A percentile compares a stretch with the other conserved stretches of the same genome.
These are phyloP conservation scores for Bombus breviceps DNA, from an alignment of 1,140 invertebrate genomes.

Conservation along the genomic window DNA sequence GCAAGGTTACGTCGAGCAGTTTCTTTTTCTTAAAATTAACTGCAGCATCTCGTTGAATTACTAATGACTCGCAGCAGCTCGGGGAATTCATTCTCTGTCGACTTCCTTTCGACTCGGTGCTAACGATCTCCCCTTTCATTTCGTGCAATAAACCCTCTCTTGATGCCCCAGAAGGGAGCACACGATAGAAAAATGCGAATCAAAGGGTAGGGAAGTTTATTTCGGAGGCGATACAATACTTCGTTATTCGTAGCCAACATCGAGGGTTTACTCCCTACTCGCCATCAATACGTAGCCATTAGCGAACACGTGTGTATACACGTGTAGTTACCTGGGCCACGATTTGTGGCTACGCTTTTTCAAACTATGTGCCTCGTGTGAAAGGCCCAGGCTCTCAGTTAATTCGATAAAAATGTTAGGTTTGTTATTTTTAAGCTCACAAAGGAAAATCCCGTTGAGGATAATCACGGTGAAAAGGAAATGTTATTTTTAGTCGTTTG, in stretches of 20 bases:
- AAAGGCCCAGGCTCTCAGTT: constrained; percentile 14
- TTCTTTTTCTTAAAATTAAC: constrained; percentile 30
- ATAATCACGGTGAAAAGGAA: neutral
- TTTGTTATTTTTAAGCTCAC: neutral
- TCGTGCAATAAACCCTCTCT: neutral
- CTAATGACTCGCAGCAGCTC: constrained; percentile 23
- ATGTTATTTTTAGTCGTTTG: neutral
- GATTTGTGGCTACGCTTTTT: constrained; percentile 35
- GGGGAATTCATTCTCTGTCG: neutral
- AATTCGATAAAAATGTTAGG: neutral
- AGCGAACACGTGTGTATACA: constrained; percentile 63
- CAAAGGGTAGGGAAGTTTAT: neutral
- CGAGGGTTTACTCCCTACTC: constrained; percentile 26
- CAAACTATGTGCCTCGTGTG: constrained; percentile 29
- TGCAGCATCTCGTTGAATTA: constrained; percentile 38
- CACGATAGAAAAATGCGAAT: neutral
- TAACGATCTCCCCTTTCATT: neutral
- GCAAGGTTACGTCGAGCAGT: constrained; percentile 25
- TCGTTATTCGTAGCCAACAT: constrained; percentile 59
- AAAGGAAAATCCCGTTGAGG: neutral
- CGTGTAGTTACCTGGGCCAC: constrained; percentile 40
- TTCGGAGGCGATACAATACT: constrained; percentile 55
- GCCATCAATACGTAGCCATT: constrained; percentile 57
- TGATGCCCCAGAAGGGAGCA: neutral
- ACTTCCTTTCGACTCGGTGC: neutral